Evolutionary conservation across 2,797 vertebrate genomes (phyloP).

Genomic region (Smutsia temminckii): DNA sequence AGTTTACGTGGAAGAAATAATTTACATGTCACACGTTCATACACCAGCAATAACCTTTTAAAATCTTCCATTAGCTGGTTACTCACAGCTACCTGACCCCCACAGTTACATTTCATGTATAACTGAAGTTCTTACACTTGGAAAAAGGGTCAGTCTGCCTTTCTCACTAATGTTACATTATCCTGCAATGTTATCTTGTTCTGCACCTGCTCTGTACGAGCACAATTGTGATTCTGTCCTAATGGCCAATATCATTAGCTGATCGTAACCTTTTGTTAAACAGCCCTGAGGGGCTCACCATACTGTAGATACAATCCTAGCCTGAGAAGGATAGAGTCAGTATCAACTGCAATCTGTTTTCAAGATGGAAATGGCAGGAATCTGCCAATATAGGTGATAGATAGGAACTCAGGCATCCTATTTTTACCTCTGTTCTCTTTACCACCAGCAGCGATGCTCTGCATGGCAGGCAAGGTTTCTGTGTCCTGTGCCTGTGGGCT

Average conservation of each 20-base stretch:
- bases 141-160: neutral
- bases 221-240: neutral
- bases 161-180: neutral
- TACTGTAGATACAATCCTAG: neutral
- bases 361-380: constrained; percentile 29
- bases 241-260: constrained; percentile 17
- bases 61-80: constrained; percentile 6
- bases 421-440: constrained; percentile 67
- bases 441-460: constrained; percentile 57
- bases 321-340: neutral
- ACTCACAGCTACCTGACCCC: neutral
- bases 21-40: neutral
- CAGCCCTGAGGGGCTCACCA: neutral
- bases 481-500: constrained; percentile 60
- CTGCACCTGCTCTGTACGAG: neutral
- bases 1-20: neutral
- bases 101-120: neutral
- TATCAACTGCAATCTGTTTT: neutral
- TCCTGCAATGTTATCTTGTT: neutral
- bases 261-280: neutral
- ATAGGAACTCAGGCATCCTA: constrained; percentile 48
- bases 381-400: neutral
- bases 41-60: neutral
- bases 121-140: neutral
- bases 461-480: constrained; percentile 72